Percentiles rank a stretch among this genome's conserved stretches.
Evolutionary conservation across 64 coral and sea anemone species (phyloP).

Genomic region (Pachyseris speciosa): DNA sequence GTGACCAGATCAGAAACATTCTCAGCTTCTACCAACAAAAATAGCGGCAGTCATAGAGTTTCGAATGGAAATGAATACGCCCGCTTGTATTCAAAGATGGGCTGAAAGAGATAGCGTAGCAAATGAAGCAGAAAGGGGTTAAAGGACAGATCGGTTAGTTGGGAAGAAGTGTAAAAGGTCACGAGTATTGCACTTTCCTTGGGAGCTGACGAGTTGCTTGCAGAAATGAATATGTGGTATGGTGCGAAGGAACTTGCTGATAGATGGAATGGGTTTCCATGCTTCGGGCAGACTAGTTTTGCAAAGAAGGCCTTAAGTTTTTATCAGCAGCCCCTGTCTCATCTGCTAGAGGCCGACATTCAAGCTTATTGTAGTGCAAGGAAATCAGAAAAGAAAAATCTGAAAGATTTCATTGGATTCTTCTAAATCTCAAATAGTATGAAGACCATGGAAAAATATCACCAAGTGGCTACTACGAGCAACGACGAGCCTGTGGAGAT

Average conservation of each 20-base stretch:
- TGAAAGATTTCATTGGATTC: constrained; percentile 50
- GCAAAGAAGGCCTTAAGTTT: constrained; percentile 12
- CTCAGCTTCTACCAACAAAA: constrained; percentile 25
- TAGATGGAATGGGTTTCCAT: constrained; percentile 60
- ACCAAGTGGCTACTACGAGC: constrained; percentile 61
- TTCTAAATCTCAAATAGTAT: constrained; percentile 44
- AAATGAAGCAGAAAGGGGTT: constrained; percentile 72
- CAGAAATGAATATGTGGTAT: constrained; percentile 62
- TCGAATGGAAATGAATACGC: background rate
- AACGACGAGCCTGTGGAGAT: constrained; percentile 19
- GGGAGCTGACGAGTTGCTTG: constrained; percentile 2
- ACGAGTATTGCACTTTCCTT: constrained; percentile 6
- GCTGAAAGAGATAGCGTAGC: constrained; percentile 57
- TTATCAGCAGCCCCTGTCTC: constrained; percentile 48
- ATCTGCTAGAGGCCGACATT: constrained; percentile 55
- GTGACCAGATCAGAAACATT: constrained; percentile 18
- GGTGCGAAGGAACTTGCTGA: constrained; percentile 27
- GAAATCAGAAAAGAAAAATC: constrained; percentile 20
- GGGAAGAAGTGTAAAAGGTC: background rate
- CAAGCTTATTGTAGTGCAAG: constrained; percentile 3
- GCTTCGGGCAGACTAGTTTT: constrained; percentile 50
- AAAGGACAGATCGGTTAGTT: background rate
- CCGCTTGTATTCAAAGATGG: constrained; percentile 54
- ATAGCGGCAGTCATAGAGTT: constrained; percentile 33
- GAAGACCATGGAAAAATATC: constrained; percentile 21